Conservation (phyloP, 1,140 invertebrate genomes). For the Drosophila bifasciata region DNA sequence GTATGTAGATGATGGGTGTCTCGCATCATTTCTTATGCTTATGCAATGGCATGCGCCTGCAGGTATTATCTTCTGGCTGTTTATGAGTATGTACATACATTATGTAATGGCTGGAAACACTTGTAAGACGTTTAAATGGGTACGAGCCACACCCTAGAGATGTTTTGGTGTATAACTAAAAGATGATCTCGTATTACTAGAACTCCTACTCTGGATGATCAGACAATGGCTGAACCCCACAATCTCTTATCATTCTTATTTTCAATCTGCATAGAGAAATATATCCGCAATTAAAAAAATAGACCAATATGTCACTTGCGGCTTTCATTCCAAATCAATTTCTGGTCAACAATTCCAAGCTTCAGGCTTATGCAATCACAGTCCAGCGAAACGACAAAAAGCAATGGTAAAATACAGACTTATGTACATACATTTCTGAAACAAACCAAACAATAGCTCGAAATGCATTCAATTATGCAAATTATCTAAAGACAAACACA, state of each 20-base stretch:
- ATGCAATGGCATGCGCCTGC: slow-evolving; percentile 39
- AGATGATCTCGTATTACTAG: too few species aligned
- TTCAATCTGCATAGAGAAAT: too few species aligned
- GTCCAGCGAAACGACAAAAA: slow-evolving; percentile 23
- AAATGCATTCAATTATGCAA: slow-evolving; percentile 79
- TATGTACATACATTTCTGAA: slow-evolving; percentile 27
- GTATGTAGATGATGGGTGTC: slow-evolving; percentile 31
- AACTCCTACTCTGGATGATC: too few species aligned
- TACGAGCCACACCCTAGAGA: too few species aligned
- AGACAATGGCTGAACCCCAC: too few species aligned
- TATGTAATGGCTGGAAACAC: slow-evolving; percentile 14
- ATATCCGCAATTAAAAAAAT: slow-evolving; percentile 1
- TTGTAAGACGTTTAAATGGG: neutral
- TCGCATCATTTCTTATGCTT: slow-evolving; percentile 51
- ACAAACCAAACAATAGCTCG: slow-evolving; percentile 38
- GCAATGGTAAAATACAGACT: slow-evolving; percentile 57
- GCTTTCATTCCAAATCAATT: slow-evolving; percentile 58
- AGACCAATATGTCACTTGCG: slow-evolving; percentile 50
- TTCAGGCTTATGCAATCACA: slow-evolving; percentile 36
- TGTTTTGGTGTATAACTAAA: too few species aligned
- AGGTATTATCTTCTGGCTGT: slow-evolving; percentile 38
- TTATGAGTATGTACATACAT: slow-evolving; percentile 10
- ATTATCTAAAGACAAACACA: slow-evolving; percentile 28
- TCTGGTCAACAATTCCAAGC: slow-evolving; percentile 54
- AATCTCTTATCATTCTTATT: too few species aligned